Conservation (phyloP, 2,113 vertebrate species). For the Pedionomus torquatus region DNA sequence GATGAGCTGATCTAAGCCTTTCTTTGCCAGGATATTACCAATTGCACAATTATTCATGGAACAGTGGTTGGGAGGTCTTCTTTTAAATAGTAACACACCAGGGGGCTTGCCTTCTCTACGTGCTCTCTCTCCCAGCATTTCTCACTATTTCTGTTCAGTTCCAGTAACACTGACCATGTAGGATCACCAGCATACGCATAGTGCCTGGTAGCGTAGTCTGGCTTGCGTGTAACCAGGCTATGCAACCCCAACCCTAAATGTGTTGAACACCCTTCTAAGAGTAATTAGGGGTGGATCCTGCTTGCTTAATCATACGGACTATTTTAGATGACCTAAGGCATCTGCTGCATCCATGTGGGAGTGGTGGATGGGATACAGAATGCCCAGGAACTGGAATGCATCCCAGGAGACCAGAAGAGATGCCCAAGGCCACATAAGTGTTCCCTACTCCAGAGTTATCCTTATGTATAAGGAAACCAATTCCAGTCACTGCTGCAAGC, state of each 20-base stretch:
- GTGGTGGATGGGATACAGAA: background rate
- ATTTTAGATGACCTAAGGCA: background rate
- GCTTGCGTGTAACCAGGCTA: background rate
- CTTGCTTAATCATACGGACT: background rate
- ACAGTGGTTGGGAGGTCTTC: slow-evolving; percentile 17
- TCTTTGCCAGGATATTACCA: slow-evolving; percentile 28
- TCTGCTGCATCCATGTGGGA: background rate
- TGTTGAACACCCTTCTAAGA: background rate
- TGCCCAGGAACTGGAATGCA: background rate
- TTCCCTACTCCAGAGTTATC: background rate
- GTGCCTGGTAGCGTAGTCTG: background rate
- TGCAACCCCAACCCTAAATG: background rate
- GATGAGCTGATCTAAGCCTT: background rate
- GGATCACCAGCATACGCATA: fast-evolving
- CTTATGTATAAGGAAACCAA: background rate
- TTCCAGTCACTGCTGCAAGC: background rate
- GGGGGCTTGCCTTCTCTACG: background rate
- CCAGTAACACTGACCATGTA: background rate
- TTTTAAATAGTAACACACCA: background rate
- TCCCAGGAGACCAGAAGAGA: background rate
- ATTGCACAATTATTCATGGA: background rate
- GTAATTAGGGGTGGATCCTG: background rate
- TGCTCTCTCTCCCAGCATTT: background rate
- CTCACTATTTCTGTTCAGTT: background rate
- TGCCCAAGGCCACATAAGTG: background rate